Base-by-base conservation (phyloP, 1,140 invertebrate species). In the Acromyrmex echinatior region DNA sequence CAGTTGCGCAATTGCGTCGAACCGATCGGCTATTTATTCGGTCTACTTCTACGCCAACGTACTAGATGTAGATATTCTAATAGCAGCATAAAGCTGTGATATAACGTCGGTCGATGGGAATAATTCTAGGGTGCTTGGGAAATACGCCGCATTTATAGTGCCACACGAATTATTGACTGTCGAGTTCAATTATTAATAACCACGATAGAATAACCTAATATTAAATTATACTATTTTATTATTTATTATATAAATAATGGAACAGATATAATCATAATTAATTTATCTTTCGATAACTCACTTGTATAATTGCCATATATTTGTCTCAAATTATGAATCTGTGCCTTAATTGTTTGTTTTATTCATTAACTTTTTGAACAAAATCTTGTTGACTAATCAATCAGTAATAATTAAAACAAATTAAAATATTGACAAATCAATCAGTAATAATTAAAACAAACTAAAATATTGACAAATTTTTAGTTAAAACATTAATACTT, bases 1-100 rank as follows among this genome's bases (percentile, higher is more conserved):
- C 7, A 2, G 66, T 28, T 53, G 31, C 16, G 39, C 63, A n/a
- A 45, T 39, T 39, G 66, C 16, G 25, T 3, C 66, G 68, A 16
- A 21, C 25, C 80, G 78, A 39, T 53, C 51, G 66, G 16, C 25
- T 21, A 84, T 82, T 82, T 82, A 62, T 76, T 84, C 39, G 80
- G 60, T 84, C 70, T 62, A 84, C 80, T 84, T 84, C 80, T 18
- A 12, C 70, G n/a, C 56, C 25, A 35, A 35, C n/a, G n/a, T 51
- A 12, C 56, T 25, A 84, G 60, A 84, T 76, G 71, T 62, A 84
- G 80, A 84, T 84, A 84, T 84, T 84, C 70, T 76, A 74, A 84
- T 84, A 51, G 28, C 58, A 58, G 21, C 25, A 56, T 5, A 74
- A n/a, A 21, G 35, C 56, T 62, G 80, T 76, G 80, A 84, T 76